Evolutionary conservation across 2,888 invertebrate species (phyloP), one percentile per base, ranked within the genome.

Genomic region (Drosophila fungiperda): DNA sequence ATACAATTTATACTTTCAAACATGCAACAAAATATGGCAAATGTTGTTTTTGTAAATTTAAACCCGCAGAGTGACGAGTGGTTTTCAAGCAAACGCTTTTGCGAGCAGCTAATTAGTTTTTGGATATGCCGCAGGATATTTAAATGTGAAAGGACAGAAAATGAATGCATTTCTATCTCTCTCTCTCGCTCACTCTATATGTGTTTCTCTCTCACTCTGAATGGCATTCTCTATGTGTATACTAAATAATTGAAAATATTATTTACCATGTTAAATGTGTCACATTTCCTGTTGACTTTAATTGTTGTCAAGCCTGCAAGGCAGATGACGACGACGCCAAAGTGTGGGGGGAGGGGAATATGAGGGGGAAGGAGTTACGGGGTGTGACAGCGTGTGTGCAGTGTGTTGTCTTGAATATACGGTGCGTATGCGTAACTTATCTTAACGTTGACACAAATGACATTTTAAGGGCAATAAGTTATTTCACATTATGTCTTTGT

Each of bases 381-480:
- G 33, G 20, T 15, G 32, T 35, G 29, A 59, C 9, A 5, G 26
- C 6, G 20, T 20, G 42, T 20, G 38, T 42, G 26, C 26, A 5
- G n/a, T n/a, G 29, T 9, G 50, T 50, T 11, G 53, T 40, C 61
- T 42, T 52, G 15, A 72, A 69, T 35, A 54, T 60, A 73, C 86
- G 75, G 73, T 87, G 90, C 88, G 90, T 87, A 78, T 89, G 88
- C 83, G 91, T 89, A 87, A 87, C 90, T 87, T 87, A 90, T 87
- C 87, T 90, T 88, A 87, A 76, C 91, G 91, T 90, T 90, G 91
- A 87, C 87, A 90, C 76, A 90, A 90, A 90, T 90, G 91, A 87
- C 87, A 87, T 87, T 87, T 90, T 87, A 87, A 87, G 87, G 87
- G 90, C 90, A 87, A 87, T 87, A 87, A 87, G 87, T 87, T 87